Conservation (phyloP, 2,888 invertebrate genomes). For the Eulithis testata region DNA sequence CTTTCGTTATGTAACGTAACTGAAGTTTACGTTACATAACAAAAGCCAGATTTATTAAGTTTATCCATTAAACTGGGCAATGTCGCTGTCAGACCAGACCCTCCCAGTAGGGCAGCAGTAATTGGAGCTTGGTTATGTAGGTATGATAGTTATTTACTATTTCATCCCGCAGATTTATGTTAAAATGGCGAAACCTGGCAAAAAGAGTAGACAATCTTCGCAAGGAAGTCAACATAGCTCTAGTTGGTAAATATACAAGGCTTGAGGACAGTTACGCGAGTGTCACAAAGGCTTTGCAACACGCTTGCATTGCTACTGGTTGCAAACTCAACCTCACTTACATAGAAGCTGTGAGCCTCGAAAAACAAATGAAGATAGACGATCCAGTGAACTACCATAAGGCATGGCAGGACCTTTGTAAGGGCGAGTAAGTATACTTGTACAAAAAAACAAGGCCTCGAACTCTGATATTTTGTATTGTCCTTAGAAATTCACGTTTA, state of each 20-base stretch:
- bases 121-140: too few relatives aligned
- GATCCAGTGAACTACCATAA: constrained; percentile 95
- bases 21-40: too few relatives aligned
- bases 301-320: constrained; percentile 94
- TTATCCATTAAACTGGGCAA: too few relatives aligned
- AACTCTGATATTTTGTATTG: too few relatives aligned
- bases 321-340: constrained; percentile 94
- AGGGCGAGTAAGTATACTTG: constrained; percentile 88
- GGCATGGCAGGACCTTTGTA: constrained; percentile 96
- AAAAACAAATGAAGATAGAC: constrained; percentile 87
- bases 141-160: too few relatives aligned
- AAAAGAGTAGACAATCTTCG: constrained; percentile 92
- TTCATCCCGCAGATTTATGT: constrained; percentile 86
- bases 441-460: background rate
- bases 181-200: constrained; percentile 95
- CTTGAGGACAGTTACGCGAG: constrained; percentile 98
- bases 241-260: constrained; percentile 99
- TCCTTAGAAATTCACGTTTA: too few relatives aligned
- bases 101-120: too few relatives aligned
- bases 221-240: constrained; percentile 93
- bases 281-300: constrained; percentile 96
- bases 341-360: constrained; percentile 96
- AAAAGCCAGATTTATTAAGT: too few relatives aligned
- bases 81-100: too few relatives aligned
- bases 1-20: too few relatives aligned